A percentile compares a stretch with the other conserved stretches of the same genome.
These are phyloP conservation scores for Gandaritis pyraliata DNA, from an alignment of 2,888 invertebrate species.

Conservation along the genomic window DNA sequence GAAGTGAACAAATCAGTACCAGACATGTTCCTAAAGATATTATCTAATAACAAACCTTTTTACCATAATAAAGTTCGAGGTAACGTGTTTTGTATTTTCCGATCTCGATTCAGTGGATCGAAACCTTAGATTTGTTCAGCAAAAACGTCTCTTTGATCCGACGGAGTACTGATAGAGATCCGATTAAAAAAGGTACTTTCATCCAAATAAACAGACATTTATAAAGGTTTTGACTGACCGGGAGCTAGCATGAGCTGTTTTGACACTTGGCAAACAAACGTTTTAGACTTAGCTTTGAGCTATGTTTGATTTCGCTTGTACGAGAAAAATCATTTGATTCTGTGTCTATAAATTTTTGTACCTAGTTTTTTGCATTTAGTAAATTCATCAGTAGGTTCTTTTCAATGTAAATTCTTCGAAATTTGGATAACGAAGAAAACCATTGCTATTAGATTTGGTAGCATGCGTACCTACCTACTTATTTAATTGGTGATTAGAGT, in stretches of 20 bases:
- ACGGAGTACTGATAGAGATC: conserved; percentile 22
- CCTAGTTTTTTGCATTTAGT: no score
- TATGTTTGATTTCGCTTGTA: no score
- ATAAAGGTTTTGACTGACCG: neutral
- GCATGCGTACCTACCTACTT: no score
- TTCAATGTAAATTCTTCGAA: no score
- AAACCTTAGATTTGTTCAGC: conserved; percentile 16
- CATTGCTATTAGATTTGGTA: no score
- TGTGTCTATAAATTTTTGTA: no score
- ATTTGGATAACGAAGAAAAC: no score
- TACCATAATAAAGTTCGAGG: conserved; percentile 12
- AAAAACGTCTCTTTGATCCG: conserved; percentile 27
- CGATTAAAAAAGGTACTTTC: conserved; percentile 21
- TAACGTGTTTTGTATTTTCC: conserved; percentile 10
- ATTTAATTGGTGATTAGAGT: no score
- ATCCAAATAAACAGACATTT: conserved; percentile 20
- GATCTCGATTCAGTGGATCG: conserved; percentile 11
- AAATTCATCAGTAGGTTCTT: no score
- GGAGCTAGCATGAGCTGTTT: neutral
- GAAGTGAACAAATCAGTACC: conserved; percentile 12
- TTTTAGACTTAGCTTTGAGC: no score
- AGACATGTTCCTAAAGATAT: conserved; percentile 11
- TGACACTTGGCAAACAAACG: no score
- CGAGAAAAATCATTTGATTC: no score
- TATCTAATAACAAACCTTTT: conserved; percentile 12